These are phyloP conservation scores for Aptenodytes forsteri DNA, from an alignment of 2,113 vertebrate genomes.

Conservation along the genomic window DNA sequence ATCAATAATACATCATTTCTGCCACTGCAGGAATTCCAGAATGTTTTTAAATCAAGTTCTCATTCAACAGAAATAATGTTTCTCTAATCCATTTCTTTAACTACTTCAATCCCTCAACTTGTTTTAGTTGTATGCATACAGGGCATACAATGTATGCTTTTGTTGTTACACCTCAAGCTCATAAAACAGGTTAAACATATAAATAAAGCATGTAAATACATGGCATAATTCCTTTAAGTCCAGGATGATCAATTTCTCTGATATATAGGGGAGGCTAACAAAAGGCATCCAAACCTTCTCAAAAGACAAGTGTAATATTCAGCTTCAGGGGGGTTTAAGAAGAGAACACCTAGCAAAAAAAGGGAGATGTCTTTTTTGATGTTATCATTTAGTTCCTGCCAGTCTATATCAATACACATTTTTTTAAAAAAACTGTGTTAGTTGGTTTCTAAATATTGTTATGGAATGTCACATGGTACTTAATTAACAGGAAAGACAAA, in stretches of 20 bases:
- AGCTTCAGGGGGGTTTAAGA: neutral
- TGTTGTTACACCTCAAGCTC: neutral
- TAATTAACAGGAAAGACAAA: constrained; percentile 30
- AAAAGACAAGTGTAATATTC: neutral
- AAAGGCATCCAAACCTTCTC: neutral
- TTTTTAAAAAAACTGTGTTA: neutral
- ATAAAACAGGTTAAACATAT: neutral
- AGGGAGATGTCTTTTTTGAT: neutral
- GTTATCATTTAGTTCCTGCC: constrained; percentile 6
- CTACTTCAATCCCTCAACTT: neutral
- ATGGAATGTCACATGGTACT: neutral
- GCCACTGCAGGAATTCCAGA: neutral
- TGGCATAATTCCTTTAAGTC: neutral
- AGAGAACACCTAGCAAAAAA: neutral
- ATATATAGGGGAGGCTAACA: neutral
- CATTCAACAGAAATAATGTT: neutral
- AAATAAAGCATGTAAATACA: neutral
- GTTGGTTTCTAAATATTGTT: constrained; percentile 35
- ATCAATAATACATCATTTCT: neutral
- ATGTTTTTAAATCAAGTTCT: neutral
- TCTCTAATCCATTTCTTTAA: neutral
- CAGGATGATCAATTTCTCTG: neutral
- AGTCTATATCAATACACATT: constrained; percentile 18
- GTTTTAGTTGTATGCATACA: neutral
- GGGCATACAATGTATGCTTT: neutral